phyloP scores from a whole-genome alignment of 2,797 vertebrate species.

The Gymnopithys bicolor region DNA sequence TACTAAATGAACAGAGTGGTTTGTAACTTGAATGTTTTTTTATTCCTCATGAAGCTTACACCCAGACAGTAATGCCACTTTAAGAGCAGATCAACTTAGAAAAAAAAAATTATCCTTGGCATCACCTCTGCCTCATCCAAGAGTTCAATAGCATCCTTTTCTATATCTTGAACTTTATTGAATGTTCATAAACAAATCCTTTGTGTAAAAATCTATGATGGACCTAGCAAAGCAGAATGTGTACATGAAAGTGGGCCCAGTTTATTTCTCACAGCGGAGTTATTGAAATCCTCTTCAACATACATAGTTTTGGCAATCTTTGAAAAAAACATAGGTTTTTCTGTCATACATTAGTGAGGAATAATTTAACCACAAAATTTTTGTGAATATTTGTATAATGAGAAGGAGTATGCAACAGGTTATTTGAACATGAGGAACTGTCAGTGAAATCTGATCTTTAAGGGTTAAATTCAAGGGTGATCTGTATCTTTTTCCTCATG shows the following conservation, averaged over 20 bases:
- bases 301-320: neutral
- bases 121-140: neutral
- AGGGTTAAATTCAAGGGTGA: neutral
- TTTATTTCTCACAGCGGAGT: neutral
- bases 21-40: neutral
- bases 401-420: neutral
- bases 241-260: neutral
- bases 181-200: neutral
- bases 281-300: neutral
- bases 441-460: neutral
- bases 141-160: neutral
- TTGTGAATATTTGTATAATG: neutral
- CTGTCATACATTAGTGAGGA: neutral
- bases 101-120: neutral
- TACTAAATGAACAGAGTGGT: neutral
- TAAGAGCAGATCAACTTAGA: neutral
- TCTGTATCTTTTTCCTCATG: neutral
- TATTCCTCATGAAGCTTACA: neutral
- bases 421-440: neutral
- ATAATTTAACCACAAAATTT: neutral
- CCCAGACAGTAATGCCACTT: neutral
- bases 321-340: neutral
- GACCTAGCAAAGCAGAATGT: neutral
- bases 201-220: neutral
- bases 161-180: neutral